phyloP scores from a whole-genome alignment of 2,797 vertebrate genomes.

The Chanos chanos region DNA sequence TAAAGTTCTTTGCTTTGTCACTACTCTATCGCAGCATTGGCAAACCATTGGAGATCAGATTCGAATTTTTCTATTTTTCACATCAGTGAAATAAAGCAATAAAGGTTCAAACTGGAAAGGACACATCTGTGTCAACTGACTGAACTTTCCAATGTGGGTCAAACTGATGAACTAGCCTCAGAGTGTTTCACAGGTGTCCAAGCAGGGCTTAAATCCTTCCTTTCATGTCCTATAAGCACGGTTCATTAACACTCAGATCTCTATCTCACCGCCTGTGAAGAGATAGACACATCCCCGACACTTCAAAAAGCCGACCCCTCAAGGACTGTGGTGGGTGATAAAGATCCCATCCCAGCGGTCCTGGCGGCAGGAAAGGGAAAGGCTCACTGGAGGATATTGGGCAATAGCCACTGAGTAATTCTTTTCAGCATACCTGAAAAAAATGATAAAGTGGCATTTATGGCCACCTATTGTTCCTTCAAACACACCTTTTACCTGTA shows the following conservation, averaged over 20 bases:
- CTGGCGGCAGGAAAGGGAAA: too few species aligned
- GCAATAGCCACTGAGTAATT: too few species aligned
- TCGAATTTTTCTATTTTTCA: too few species aligned
- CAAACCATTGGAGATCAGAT: neutral
- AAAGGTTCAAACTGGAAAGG: neutral
- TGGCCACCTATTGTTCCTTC: neutral
- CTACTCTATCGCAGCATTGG: too few species aligned
- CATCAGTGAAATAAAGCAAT: too few species aligned
- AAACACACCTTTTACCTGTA: neutral
- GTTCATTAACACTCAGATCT: neutral
- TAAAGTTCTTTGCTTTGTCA: too few species aligned
- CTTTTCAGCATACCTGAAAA: too few species aligned
- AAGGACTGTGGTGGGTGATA: too few species aligned
- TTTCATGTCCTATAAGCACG: constrained; percentile 2
- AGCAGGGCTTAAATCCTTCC: neutral
- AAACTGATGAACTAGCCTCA: neutral
- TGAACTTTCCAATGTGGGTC: neutral
- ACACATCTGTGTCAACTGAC: neutral
- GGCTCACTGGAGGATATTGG: too few species aligned
- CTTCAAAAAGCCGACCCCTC: neutral
- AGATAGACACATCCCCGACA: neutral
- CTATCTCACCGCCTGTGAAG: neutral
- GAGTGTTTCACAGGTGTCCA: neutral
- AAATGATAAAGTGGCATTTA: too few species aligned
- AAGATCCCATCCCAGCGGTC: too few species aligned